A percentile compares a stretch with the other conserved stretches of the same genome.
Evolutionary conservation across 1,140 invertebrate species (phyloP).

Genomic region (Drosophila kikkawai): DNA sequence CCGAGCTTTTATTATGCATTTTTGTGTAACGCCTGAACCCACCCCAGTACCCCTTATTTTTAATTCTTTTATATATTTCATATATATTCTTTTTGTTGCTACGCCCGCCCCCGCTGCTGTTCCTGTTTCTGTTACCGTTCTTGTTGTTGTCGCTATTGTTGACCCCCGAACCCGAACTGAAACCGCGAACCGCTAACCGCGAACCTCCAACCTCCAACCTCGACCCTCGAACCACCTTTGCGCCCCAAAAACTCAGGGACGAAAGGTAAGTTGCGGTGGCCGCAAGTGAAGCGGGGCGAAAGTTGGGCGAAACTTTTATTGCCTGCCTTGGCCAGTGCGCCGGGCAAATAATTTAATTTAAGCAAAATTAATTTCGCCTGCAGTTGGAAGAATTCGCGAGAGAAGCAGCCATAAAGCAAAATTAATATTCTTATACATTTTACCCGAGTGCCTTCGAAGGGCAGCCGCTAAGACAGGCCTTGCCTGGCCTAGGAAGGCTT

Average conservation of each 20-base stretch:
- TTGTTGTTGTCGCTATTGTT: slow-evolving; percentile 52
- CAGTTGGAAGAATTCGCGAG: slow-evolving; percentile 49
- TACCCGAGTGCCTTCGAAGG: background rate
- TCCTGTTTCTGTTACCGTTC: slow-evolving; percentile 38
- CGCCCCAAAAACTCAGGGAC: slow-evolving; percentile 40
- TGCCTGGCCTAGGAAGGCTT: background rate
- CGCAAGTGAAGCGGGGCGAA: slow-evolving; percentile 5
- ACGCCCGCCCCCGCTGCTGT: slow-evolving; percentile 26
- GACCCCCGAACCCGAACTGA: slow-evolving; percentile 25
- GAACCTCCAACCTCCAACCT: slow-evolving; percentile 9
- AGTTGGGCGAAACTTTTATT: slow-evolving; percentile 64
- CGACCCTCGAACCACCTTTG: slow-evolving; percentile 13
- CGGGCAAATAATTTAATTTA: slow-evolving; percentile 71
- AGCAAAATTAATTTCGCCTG: slow-evolving; percentile 75
- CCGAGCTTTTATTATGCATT: slow-evolving; percentile 65
- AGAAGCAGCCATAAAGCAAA: slow-evolving; percentile 41
- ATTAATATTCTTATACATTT: slow-evolving; percentile 63
- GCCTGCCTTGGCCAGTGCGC: slow-evolving; percentile 47
- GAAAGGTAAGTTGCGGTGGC: slow-evolving; percentile 57
- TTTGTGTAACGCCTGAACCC: slow-evolving; percentile 48
- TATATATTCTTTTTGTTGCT: slow-evolving; percentile 68
- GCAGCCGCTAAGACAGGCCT: slow-evolving; percentile 13
- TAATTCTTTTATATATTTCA: slow-evolving; percentile 68
- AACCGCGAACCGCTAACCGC: slow-evolving; percentile 10
- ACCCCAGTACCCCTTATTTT: slow-evolving; percentile 34